Percentiles rank a stretch among this genome's conserved stretches.
These are phyloP conservation scores for Orius laevigatus DNA, from an alignment of 1,140 invertebrate genomes.

Conservation along the genomic window DNA sequence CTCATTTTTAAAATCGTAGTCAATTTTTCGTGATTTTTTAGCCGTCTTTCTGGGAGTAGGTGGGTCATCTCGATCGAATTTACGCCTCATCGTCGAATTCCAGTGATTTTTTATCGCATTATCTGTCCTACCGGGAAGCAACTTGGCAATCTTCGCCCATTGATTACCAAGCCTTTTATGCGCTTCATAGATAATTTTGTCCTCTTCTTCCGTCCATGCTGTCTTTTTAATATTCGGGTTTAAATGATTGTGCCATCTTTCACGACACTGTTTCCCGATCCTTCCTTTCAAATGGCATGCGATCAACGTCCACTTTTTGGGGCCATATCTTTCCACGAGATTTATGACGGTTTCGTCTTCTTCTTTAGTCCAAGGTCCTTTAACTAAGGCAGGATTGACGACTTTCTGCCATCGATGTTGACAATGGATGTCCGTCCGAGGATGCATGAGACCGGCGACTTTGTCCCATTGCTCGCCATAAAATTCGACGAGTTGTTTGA, in stretches of 20 bases:
- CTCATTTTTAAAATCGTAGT: conserved; percentile 4
- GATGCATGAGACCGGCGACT: conserved; percentile 66
- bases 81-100: conserved; percentile 90
- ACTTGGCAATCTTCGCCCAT: conserved; percentile 95
- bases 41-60: neutral
- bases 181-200: conserved; percentile 79
- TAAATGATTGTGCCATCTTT: conserved; percentile 95
- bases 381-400: conserved; percentile 88
- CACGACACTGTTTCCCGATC: conserved; percentile 81
- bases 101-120: conserved; percentile 99
- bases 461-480: conserved; percentile 66
- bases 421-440: conserved; percentile 86
- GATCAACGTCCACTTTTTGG: conserved; percentile 95
- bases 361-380: conserved; percentile 97
- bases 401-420: conserved; percentile 95
- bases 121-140: conserved; percentile 83
- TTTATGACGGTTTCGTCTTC: conserved; percentile 92
- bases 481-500: conserved; percentile 70
- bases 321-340: conserved; percentile 79
- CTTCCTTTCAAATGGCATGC: conserved; percentile 79
- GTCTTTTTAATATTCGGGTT: conserved; percentile 96
- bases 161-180: conserved; percentile 85
- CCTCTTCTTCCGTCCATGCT: conserved; percentile 92
- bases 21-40: conserved; percentile 2
- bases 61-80: conserved; percentile 25